phyloP scores from a whole-genome alignment of 2,888 invertebrate species.

The Subacronicta megacephala region DNA sequence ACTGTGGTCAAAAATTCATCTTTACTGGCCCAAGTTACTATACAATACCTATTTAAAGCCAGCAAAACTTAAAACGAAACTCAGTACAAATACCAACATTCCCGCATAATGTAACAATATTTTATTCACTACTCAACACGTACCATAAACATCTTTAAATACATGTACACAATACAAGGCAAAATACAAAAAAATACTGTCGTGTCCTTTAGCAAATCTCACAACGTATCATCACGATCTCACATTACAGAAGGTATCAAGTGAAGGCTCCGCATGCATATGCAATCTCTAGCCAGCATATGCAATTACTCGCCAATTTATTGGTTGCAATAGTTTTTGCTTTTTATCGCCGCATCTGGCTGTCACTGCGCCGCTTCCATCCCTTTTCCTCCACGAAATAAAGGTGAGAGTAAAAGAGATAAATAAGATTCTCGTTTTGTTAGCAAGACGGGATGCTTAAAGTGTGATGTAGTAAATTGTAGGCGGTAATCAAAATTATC shows the following conservation, averaged over 20 bases:
- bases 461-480: constrained; percentile 30
- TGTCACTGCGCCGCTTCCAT: constrained; percentile 19
- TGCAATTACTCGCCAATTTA: constrained; percentile 51
- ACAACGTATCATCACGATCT: constrained; percentile 27
- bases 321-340: constrained; percentile 42
- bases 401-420: constrained; percentile 15
- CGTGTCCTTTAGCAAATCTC: constrained; percentile 7
- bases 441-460: constrained; percentile 2
- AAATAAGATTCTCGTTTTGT: not conserved
- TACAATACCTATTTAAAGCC: too few relatives aligned
- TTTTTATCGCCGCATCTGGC: constrained; percentile 36
- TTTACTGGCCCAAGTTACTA: too few relatives aligned
- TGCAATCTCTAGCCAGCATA: constrained; percentile 28
- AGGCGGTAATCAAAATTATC: constrained; percentile 17
- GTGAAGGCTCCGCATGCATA: constrained; percentile 23
- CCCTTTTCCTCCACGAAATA: constrained; percentile 5
- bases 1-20: too few relatives aligned
- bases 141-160: constrained; percentile 9
- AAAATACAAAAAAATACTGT: constrained; percentile 13
- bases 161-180: not conserved
- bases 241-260: constrained; percentile 19
- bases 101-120: constrained; percentile 1
- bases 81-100: not conserved
- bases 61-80: not conserved
- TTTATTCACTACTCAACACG: constrained; percentile 11